phyloP scores from a whole-genome alignment of 2,113 vertebrate species.

The Rhombomys opimus region DNA sequence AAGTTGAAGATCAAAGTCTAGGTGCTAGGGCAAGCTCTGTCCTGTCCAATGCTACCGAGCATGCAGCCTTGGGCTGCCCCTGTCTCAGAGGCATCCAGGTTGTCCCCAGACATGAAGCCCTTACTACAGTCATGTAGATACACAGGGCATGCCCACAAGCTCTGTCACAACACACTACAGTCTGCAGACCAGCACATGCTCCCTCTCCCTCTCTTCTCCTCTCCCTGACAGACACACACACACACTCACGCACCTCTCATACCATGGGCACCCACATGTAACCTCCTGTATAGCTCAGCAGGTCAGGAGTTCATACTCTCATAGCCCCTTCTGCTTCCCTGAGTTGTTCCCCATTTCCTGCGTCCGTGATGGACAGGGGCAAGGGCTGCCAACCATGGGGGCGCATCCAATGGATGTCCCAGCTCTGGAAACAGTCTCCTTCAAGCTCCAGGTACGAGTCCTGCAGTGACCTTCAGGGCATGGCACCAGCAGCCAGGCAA shows the following conservation, averaged over 20 bases:
- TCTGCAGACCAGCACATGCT: not conserved
- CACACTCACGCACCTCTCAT: not conserved
- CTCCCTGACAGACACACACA: not conserved
- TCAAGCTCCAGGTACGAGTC: not conserved
- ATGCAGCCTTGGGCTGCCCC: not conserved
- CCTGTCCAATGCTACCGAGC: not conserved
- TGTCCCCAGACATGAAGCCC: not conserved
- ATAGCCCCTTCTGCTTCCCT: slow-evolving; percentile 53
- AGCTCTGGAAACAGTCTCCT: not conserved
- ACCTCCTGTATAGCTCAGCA: not conserved
- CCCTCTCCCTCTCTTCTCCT: not conserved
- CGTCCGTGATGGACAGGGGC: not conserved
- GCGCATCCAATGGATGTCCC: not conserved
- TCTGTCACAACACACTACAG: not conserved
- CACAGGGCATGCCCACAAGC: not conserved
- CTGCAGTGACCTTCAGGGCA: not conserved
- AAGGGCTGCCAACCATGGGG: not conserved
- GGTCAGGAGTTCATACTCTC: not conserved
- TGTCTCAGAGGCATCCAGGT: not conserved
- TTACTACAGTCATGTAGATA: not conserved
- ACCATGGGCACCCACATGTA: not conserved
- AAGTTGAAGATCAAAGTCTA: not conserved
- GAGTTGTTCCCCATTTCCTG: slow-evolving; percentile 53
- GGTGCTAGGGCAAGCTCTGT: not conserved
- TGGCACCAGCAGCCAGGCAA: not conserved